Evolutionary conservation across 1,140 invertebrate genomes (phyloP).

Genomic region (Palaemon carinicauda): DNA sequence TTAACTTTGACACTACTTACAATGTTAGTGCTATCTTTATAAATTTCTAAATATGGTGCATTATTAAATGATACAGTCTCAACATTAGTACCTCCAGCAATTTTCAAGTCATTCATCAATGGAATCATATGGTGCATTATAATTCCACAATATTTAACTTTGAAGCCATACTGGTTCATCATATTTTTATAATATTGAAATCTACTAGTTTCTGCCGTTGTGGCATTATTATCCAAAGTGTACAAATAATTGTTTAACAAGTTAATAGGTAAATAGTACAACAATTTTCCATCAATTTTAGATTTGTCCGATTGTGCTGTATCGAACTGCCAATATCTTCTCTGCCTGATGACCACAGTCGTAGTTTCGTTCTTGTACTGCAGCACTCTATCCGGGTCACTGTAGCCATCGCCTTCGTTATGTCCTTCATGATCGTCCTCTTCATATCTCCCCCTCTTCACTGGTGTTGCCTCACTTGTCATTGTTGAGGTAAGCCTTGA

Average conservation of each 20-base stretch:
- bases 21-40: background rate
- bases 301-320: background rate
- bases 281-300: background rate
- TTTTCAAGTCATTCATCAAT: background rate
- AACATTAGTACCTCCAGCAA: background rate
- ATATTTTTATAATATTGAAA: background rate
- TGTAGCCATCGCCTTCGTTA: background rate
- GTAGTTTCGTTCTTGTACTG: background rate
- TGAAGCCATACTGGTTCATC: background rate
- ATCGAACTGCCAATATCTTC: background rate
- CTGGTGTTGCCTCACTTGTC: background rate
- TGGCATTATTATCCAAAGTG: background rate
- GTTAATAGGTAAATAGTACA: background rate
- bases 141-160: background rate
- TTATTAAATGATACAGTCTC: background rate
- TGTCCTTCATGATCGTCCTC: background rate
- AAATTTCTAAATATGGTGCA: background rate
- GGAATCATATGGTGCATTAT: background rate
- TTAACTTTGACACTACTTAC: background rate
- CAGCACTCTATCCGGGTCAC: background rate
- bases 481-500: background rate
- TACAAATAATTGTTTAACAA: background rate
- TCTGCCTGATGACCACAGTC: background rate
- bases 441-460: background rate
- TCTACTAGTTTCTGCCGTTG: background rate